Conservation (phyloP, 2,113 vertebrate genomes). For the Apodemus speciosus region DNA sequence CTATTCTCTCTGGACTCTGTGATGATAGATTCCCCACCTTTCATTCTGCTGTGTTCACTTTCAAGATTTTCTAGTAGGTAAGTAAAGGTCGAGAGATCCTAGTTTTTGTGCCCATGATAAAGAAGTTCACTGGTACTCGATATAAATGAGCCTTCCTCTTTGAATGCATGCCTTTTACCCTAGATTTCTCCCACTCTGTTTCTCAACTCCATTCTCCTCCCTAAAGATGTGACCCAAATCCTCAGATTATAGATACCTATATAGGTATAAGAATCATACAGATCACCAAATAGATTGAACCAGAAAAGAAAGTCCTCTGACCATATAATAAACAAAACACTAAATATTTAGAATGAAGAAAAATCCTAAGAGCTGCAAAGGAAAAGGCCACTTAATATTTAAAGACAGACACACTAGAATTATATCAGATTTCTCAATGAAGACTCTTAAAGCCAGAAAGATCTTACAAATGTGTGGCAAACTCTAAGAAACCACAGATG, state of each 20-base stretch:
- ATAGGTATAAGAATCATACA: neutral
- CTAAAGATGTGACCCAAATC: neutral
- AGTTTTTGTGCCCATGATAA: neutral
- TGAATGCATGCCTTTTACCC: neutral
- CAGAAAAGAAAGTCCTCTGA: neutral
- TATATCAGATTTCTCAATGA: neutral
- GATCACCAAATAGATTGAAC: neutral
- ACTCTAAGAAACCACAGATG: neutral
- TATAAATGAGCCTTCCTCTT: neutral
- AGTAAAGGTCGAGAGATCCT: neutral
- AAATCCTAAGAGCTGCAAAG: neutral
- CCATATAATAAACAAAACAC: neutral
- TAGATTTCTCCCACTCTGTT: neutral
- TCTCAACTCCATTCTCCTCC: neutral
- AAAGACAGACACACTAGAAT: neutral
- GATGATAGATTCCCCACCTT: neutral
- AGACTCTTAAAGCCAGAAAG: neutral
- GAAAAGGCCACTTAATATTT: neutral
- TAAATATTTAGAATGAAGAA: neutral
- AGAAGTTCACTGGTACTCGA: neutral
- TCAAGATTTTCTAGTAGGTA: neutral
- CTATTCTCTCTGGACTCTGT: neutral
- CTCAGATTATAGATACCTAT: neutral
- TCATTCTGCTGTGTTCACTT: neutral
- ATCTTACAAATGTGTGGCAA: neutral